These are phyloP conservation scores for Orientallactaga sibirica DNA, from an alignment of 2,797 vertebrate species.

Conservation along the genomic window DNA sequence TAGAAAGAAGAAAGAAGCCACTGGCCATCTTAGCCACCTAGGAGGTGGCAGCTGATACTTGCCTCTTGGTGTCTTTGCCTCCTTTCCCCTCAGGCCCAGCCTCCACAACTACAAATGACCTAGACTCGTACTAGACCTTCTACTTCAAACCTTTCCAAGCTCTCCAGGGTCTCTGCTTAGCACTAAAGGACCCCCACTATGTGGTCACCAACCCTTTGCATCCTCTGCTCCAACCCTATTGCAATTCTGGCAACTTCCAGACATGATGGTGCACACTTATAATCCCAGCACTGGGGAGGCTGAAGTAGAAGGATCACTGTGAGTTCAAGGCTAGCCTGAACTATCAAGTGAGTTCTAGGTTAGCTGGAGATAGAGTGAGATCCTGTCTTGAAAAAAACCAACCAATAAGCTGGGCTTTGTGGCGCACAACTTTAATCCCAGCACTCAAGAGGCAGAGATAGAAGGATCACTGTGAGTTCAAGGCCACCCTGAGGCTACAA, in stretches of 20 bases:
- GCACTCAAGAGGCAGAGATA: no score
- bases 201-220: neutral
- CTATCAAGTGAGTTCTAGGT: no score
- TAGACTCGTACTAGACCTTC: conserved; percentile 14
- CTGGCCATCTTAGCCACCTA: neutral
- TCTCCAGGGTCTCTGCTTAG: neutral
- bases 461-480: no score
- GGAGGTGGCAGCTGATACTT: neutral
- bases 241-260: neutral
- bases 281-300: no score
- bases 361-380: no score
- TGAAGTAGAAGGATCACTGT: no score
- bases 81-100: conserved; percentile 11
- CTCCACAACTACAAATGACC: conserved; percentile 9
- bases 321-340: no score
- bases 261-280: no score
- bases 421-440: no score
- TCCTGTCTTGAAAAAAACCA: no score
- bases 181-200: neutral
- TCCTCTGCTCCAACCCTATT: neutral
- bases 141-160: conserved; percentile 29
- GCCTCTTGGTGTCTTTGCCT: conserved; percentile 2
- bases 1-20: neutral
- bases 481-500: no score
- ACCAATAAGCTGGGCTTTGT: no score